Evolutionary conservation across 2,888 invertebrate genomes (phyloP).

Genomic region (Dascillus cervinus): DNA sequence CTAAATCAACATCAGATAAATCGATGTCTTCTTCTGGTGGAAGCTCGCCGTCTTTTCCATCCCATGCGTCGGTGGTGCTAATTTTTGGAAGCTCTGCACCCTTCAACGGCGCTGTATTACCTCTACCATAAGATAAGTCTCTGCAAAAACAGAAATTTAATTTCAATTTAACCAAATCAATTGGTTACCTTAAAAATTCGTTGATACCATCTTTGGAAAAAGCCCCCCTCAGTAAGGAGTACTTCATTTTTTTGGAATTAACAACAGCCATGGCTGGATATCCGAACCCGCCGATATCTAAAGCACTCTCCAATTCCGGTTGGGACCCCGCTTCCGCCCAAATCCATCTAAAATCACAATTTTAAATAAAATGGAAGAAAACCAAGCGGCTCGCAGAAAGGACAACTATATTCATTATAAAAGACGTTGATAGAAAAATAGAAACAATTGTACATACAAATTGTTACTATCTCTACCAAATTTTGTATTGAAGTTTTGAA

Average conservation of each 20-base stretch:
- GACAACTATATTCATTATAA: no score
- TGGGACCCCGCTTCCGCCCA: constrained; percentile 94
- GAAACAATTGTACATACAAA: no score
- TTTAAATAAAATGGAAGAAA: constrained; percentile 19
- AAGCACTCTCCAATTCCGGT: constrained; percentile 69
- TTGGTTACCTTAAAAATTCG: constrained; percentile 71
- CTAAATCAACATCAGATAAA: constrained; percentile 80
- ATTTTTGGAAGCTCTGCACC: constrained; percentile 77
- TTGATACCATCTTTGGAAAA: constrained; percentile 93
- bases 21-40: constrained; percentile 86
- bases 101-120: constrained; percentile 78
- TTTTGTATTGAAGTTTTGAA: no score
- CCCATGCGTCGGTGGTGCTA: constrained; percentile 69
- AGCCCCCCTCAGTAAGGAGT: constrained; percentile 84
- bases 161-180: background rate
- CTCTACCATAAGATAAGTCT: constrained; percentile 86
- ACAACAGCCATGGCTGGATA: constrained; percentile 98
- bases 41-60: constrained; percentile 87
- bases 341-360: constrained; percentile 75
- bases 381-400: constrained; percentile 3
- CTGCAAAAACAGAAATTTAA: constrained; percentile 33
- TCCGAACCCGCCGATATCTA: constrained; percentile 96
- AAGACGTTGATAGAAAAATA: no score
- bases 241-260: constrained; percentile 95
- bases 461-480: no score